Percentiles rank a stretch among this genome's conserved stretches.
Evolutionary conservation across 2,113 vertebrate species (phyloP).

Genomic region (Carassius carassius): DNA sequence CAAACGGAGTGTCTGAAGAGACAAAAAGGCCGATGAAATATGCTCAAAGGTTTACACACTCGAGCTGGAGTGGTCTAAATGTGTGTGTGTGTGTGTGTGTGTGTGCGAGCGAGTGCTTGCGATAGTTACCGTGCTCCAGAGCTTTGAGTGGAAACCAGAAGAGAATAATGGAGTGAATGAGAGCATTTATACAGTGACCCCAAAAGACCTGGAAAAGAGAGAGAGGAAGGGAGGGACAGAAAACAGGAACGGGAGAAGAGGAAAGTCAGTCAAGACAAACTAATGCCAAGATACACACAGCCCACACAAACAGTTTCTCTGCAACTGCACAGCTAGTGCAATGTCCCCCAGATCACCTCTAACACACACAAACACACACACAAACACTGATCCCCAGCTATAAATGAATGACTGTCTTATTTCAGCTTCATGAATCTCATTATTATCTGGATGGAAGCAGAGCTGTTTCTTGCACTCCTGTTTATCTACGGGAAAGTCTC

Average conservation of each 20-base stretch:
- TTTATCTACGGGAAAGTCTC: not conserved
- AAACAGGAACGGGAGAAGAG: constrained; percentile 59
- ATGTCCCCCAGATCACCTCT: constrained; percentile 60
- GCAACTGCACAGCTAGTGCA: constrained; percentile 62
- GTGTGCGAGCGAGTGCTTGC: constrained; percentile 25
- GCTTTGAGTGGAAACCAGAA: constrained; percentile 99
- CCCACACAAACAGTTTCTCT: constrained; percentile 66
- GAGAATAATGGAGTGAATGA: constrained; percentile 98
- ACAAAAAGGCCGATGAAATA: constrained; percentile 28
- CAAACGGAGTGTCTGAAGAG: constrained; percentile 86
- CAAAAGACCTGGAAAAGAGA: constrained; percentile 90
- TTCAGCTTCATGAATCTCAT: constrained; percentile 69
- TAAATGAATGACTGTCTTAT: constrained; percentile 81
- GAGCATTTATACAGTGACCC: constrained; percentile 99
- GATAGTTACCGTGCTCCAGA: constrained; percentile 89
- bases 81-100: not conserved
- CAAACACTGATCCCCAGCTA: constrained; percentile 42
- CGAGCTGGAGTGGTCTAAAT: constrained; percentile 8
- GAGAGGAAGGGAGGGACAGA: constrained; percentile 71
- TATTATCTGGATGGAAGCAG: constrained; percentile 52
- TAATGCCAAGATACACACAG: constrained; percentile 66
- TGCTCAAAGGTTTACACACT: constrained; percentile 1
- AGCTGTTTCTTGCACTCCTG: not conserved
- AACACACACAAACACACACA: constrained; percentile 48
- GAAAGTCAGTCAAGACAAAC: constrained; percentile 58